Evolutionary conservation across 2,113 vertebrate genomes (phyloP), one percentile per base, ranked within the genome.

Genomic region (Dromiciops gliroides): DNA sequence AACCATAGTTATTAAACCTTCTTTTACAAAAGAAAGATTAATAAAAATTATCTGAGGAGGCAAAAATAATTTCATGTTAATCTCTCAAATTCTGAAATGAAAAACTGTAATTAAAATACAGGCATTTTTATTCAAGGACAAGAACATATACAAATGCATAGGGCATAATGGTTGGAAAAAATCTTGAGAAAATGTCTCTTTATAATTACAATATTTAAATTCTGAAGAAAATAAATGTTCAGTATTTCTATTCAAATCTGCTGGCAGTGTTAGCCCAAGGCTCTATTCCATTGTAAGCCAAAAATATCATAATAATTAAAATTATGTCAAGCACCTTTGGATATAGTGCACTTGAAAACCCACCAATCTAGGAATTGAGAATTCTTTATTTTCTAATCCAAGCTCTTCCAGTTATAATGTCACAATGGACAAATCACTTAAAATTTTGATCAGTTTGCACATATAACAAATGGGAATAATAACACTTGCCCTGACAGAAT

Each of bases 191-290:
- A 75, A 75, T 75, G 37, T 75, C 67, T 37, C 28, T 75, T 75
- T n/a, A 75, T n/a, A n/a, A 75, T 75, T 75, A 75, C 67, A n/a
- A 75, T 75, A 75, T n/a, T 75, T n/a, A 75, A 75, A 75, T 75
- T 75, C 12, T 75, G 37, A 75, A 3, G 31, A n/a, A 75, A 75
- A 75, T n/a, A 75, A 75, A 75, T 75, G 12, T 75, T 75, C 67
- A 75, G n/a, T 19, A 75, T 75, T 75, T 75, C 14, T 75, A 75
- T 75, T 75, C 16, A n/a, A 75, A 75, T 75, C 3, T 75, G 22
- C 67, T 75, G 67, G 37, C 5, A 22, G 67, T 67, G 31, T n/a
- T 75, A 75, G 67, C 67, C 67, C 37, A 75, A 75, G 67, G 67
- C 3, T 75, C 6, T 75, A 75, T n/a, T 75, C 67, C 37, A 75